These are phyloP conservation scores for Ophioninae sp. DNA, from an alignment of 2,888 invertebrate genomes.

Conservation along the genomic window DNA sequence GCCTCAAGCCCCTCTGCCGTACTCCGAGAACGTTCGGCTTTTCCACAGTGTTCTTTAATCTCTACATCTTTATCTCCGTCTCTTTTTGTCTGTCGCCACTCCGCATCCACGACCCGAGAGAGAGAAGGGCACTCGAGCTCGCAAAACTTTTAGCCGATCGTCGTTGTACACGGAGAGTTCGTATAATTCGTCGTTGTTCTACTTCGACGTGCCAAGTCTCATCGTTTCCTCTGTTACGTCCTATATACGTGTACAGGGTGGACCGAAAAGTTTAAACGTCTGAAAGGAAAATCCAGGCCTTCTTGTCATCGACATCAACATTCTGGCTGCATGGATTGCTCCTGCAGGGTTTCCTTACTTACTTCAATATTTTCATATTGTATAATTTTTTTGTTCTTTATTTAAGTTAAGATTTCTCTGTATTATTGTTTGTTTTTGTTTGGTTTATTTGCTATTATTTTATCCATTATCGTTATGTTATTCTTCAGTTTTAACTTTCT, in stretches of 20 bases:
- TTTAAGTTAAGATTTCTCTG: too few species aligned
- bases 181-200: constrained; percentile 70
- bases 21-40: constrained; percentile 30
- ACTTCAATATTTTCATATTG: too few species aligned
- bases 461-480: too few species aligned
- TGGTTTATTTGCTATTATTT: too few species aligned
- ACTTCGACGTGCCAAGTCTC: constrained; percentile 69
- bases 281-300: too few species aligned
- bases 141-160: constrained; percentile 63
- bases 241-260: not conserved
- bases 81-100: constrained; percentile 23
- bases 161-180: constrained; percentile 62
- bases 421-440: too few species aligned
- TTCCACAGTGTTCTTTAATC: constrained; percentile 31
- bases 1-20: constrained; percentile 9
- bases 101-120: constrained; percentile 38
- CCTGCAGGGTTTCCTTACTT: too few species aligned
- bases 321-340: too few species aligned
- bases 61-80: constrained; percentile 21
- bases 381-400: too few species aligned
- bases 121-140: constrained; percentile 61
- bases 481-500: too few species aligned
- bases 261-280: too few species aligned
- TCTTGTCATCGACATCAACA: too few species aligned
- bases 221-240: constrained; percentile 43